Conservation (phyloP, 2,113 vertebrate species). For the Varanus komodoensis region DNA sequence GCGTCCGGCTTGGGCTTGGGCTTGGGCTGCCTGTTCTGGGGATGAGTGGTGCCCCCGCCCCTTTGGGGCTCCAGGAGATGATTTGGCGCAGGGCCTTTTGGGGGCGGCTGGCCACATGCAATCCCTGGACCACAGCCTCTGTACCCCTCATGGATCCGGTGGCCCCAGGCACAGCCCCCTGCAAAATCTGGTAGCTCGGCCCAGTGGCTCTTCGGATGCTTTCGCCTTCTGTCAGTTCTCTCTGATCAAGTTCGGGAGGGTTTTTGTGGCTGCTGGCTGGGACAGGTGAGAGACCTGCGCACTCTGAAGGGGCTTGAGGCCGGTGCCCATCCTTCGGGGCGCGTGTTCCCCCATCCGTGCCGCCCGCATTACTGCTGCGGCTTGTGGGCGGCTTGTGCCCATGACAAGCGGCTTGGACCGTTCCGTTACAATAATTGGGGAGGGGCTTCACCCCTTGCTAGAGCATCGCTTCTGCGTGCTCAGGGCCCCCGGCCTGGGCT, state of each 20-base stretch:
- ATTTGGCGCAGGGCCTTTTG: neutral
- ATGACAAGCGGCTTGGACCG: neutral
- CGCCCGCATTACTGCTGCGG: neutral
- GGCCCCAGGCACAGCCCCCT: neutral
- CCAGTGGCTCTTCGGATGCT: neutral
- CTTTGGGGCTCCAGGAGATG: neutral
- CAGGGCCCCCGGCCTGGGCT: neutral
- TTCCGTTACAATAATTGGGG: neutral
- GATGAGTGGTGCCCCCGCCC: neutral
- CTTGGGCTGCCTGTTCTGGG: neutral
- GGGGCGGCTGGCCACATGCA: neutral
- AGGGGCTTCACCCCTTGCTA: no score
- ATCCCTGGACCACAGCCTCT: no score
- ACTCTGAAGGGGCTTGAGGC: no score
- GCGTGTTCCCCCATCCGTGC: neutral
- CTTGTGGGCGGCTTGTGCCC: neutral
- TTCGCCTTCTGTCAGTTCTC: neutral
- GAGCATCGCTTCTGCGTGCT: neutral
- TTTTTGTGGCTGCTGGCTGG: neutral
- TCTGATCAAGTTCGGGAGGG: neutral
- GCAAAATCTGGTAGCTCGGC: neutral
- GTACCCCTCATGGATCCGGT: neutral
- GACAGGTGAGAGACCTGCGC: neutral
- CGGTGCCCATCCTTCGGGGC: no score
- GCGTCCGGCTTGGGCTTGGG: neutral